Conservation (phyloP, 2,888 invertebrate genomes). For the Dicycla oo region DNA sequence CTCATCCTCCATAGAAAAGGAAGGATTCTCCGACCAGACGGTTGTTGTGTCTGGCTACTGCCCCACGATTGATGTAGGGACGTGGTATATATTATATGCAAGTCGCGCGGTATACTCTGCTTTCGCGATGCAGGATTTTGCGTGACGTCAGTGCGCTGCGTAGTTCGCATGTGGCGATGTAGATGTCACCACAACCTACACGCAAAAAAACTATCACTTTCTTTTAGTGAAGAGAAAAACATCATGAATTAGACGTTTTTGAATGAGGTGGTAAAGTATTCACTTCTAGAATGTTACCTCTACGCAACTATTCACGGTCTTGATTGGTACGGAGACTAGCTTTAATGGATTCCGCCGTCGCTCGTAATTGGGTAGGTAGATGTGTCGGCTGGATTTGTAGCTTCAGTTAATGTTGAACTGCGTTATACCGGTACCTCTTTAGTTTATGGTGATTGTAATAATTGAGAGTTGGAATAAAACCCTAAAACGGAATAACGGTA, state of each 20-base stretch:
- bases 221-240: neutral
- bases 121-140: too few relatives aligned
- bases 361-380: slow-evolving; percentile 64
- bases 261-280: neutral
- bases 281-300: slow-evolving; percentile 34
- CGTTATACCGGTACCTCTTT: neutral
- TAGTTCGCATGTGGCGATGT: too few relatives aligned
- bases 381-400: slow-evolving; percentile 29
- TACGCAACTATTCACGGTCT: slow-evolving; percentile 35
- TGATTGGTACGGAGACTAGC: slow-evolving; percentile 67
- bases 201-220: neutral
- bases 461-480: neutral
- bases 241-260: neutral
- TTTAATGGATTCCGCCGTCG: slow-evolving; percentile 65
- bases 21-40: too few relatives aligned
- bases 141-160: too few relatives aligned
- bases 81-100: too few relatives aligned
- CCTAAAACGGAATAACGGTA: too few relatives aligned
- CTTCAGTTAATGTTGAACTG: slow-evolving; percentile 2
- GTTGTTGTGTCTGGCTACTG: too few relatives aligned
- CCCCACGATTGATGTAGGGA: too few relatives aligned
- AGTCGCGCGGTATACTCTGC: too few relatives aligned
- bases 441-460: neutral
- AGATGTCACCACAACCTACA: neutral
- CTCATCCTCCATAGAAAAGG: too few relatives aligned